Base-by-base conservation (phyloP, 2,113 vertebrate genomes). In the Neoarius graeffei region DNA sequence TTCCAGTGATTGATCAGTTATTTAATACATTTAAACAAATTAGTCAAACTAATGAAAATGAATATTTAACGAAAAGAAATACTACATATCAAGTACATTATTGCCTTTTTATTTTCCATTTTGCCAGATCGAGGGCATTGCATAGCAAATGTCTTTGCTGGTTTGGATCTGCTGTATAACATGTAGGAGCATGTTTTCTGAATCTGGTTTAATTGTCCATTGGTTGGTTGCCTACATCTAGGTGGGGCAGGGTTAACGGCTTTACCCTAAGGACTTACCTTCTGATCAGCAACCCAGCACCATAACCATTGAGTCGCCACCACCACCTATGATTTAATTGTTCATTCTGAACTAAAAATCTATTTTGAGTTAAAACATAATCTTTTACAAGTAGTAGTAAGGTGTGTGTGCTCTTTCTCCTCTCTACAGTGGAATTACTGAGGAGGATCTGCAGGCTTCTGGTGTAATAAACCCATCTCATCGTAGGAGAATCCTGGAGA, bases 381-480 rank as follows among this genome's bases (percentile, higher is more conserved):
- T 57, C 8, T 50, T 25, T 48, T 42, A 48, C 1, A n/a, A 35
- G 73, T 56, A 10, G 0, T 76, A 30, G 13, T 88, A 60, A 48
- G 35, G 60, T 62, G 7, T 62, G 7, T 86, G 10, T 64, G 2
- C 84, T 79, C 6, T 64, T 79, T 27, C 77, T 17, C 71, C 10
- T 81, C 54, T 91, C 52, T 77, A 77, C 91, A 96, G 95, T 84
- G 95, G 93, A 50, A 95, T 96, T 88, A 95, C 95, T 13, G 95
- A 96, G 81, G 94, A 95, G 80, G 95, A 96, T 76, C 89, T 94
- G 52, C 86, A 76, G 3, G 94, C 93, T 4, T 91, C 95, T 0
- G 92, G 94, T 57, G 91, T 94, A 54, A 92, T 83, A 2, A 96
- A 94, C 86, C 92, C 91, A 1, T 93, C 92, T 60, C 94, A 93